These are phyloP conservation scores for Alentia gelatinosa DNA, from an alignment of 2,888 invertebrate genomes.

Conservation along the genomic window DNA sequence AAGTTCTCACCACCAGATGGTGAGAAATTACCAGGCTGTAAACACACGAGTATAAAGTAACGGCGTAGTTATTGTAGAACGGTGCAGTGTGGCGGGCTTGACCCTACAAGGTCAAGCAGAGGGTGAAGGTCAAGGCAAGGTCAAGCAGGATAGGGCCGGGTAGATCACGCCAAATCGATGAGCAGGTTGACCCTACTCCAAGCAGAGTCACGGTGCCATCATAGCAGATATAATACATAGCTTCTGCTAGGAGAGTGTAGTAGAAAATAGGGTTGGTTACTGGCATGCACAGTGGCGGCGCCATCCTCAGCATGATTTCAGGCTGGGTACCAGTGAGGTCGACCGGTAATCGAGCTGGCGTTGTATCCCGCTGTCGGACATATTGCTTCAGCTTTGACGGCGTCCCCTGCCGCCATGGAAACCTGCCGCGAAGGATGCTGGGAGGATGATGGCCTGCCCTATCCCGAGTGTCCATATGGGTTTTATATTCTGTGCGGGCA, in stretches of 20 bases:
- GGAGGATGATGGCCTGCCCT: neutral
- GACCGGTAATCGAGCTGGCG: neutral
- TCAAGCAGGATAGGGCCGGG: neutral
- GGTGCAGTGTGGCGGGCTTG: neutral
- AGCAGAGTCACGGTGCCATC: neutral
- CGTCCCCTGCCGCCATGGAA: neutral
- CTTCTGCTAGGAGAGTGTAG: neutral
- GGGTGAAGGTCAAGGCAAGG: neutral
- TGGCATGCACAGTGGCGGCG: neutral
- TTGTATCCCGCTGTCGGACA: neutral
- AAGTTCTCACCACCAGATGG: neutral
- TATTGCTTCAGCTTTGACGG: neutral
- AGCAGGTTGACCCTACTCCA: neutral
- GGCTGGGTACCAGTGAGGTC: neutral
- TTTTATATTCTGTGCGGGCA: neutral
- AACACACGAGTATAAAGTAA: neutral
- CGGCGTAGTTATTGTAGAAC: neutral
- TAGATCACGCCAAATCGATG: slow-evolving; percentile 6
- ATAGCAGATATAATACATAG: neutral
- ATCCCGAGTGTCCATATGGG: neutral
- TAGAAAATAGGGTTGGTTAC: neutral
- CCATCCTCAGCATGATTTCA: neutral
- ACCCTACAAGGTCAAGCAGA: neutral
- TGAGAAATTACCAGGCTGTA: neutral
- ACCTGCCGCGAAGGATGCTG: neutral